Evolutionary conservation across 1,140 invertebrate species (phyloP), one percentile per base, ranked within the genome.

Genomic region (Anoplophora glabripennis): DNA sequence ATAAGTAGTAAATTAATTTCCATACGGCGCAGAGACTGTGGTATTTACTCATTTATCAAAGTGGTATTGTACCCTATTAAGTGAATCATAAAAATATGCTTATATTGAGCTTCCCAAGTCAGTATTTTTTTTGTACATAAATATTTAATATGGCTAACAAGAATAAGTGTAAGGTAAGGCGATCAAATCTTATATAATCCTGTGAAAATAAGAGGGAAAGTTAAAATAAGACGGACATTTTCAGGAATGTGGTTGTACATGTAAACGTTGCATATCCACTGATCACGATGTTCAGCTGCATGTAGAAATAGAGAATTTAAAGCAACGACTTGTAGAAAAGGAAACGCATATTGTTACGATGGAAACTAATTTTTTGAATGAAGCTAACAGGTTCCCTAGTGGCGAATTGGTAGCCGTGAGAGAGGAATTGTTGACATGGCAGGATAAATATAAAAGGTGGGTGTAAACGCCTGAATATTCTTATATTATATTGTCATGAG

Each of bases 391-490:
- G 65, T 84, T 81, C 76, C 84, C 86, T 34, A 86, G 85, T 65
- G 83, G 84, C 21, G 86, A 89, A 71, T 78, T 88, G 65, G 83
- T 86, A 21, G 89, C 92, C 52, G 79, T 93, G 37, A 88, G 87
- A 69, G 92, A 96, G 63, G 93, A 94, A 75, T 77, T 95, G 48
- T 72, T 86, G 52, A 88, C 89, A 65, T 93, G 92, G 86, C 87
- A 93, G 72, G 93, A 96, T 67, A 93, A 95, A 80, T 95, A 94
- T 82, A 89, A 90, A 74, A 86, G 89, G 88, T 88, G 14, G 35
- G 21, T 34, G 36, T 11, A 33, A 4, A 41, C 7, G 11, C 36
- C 17, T 33, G 11, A 9, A 21, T 18, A 7, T 21, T 4, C 15
- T n/a, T n/a, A n/a, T n/a, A n/a, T n/a, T n/a, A n/a, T n/a, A n/a